A percentile compares a stretch with the other conserved stretches of the same genome.
These are phyloP conservation scores for Cydia pomonella DNA, from an alignment of 1,140 invertebrate species.

Conservation along the genomic window DNA sequence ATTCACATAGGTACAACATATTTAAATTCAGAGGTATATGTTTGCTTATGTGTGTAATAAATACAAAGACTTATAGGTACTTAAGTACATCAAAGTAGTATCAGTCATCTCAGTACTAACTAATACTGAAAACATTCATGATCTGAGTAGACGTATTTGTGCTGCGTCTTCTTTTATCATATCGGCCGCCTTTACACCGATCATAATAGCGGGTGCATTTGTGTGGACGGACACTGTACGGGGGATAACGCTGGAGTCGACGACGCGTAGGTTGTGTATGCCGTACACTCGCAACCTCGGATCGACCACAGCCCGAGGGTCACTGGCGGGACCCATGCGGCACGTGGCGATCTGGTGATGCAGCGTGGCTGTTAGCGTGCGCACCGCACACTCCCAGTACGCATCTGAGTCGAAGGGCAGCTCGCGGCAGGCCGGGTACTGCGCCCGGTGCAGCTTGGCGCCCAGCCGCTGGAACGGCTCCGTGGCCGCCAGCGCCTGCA, in stretches of 20 bases:
- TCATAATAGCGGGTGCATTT: conserved; percentile 91
- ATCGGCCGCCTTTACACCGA: conserved; percentile 90
- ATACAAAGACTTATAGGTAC: not conserved
- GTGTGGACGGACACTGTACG: conserved; percentile 88
- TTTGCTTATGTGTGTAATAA: not conserved
- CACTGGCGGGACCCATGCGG: conserved; percentile 76
- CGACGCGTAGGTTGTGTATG: conserved; percentile 56
- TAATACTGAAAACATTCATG: not conserved
- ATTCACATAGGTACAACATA: not conserved
- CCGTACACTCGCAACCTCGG: conserved; percentile 63
- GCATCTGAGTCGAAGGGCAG: conserved; percentile 84
- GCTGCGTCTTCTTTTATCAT: conserved; percentile 84
- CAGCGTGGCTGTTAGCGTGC: conserved; percentile 67
- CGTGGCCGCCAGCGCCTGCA: conserved; percentile 80
- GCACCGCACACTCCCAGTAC: conserved; percentile 89
- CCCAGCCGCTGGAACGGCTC: conserved; percentile 87
- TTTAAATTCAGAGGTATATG: not conserved
- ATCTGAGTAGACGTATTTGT: not conserved
- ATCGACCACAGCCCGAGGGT: conserved; percentile 71
- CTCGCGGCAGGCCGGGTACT: conserved; percentile 86
- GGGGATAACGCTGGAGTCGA: conserved; percentile 83
- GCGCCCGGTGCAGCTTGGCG: conserved; percentile 84
- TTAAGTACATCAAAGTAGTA: no score
- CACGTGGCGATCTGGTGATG: conserved; percentile 75
- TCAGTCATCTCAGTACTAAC: no score